Evolutionary conservation across 2,888 invertebrate species (phyloP).

Genomic region (Callimorpha dominula): DNA sequence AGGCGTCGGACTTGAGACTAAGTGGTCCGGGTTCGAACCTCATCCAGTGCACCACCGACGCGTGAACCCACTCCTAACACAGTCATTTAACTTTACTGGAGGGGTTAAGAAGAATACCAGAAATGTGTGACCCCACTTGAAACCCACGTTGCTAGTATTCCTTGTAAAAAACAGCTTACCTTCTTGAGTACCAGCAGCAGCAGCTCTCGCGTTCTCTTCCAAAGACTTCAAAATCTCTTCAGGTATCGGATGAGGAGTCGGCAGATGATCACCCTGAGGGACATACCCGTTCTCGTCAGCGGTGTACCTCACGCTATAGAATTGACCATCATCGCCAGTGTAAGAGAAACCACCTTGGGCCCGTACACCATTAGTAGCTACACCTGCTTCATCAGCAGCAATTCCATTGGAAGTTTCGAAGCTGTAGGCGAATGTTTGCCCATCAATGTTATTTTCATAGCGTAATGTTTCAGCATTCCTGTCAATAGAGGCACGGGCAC

Average conservation of each 20-base stretch:
- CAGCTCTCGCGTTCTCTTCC: constrained; percentile 78
- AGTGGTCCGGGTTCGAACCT: no score
- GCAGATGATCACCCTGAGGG: constrained; percentile 79
- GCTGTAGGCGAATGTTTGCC: constrained; percentile 75
- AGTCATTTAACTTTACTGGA: no score
- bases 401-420: constrained; percentile 83
- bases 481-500: constrained; percentile 74
- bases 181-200: constrained; percentile 82
- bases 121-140: no score
- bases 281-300: constrained; percentile 81
- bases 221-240: constrained; percentile 79
- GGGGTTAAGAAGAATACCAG: no score
- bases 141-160: no score
- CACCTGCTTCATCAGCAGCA: constrained; percentile 79
- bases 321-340: constrained; percentile 79
- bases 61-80: no score
- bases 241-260: constrained; percentile 81
- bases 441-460: constrained; percentile 77
- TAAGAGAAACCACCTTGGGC: constrained; percentile 80
- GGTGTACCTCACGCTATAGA: constrained; percentile 76
- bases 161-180: constrained; percentile 56
- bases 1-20: no score
- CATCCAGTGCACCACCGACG: no score
- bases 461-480: constrained; percentile 74
- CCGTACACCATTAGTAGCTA: constrained; percentile 78